Evolutionary conservation across 64 coral and sea anemone species (phyloP).

Genomic region (Orbicella faveolata): DNA sequence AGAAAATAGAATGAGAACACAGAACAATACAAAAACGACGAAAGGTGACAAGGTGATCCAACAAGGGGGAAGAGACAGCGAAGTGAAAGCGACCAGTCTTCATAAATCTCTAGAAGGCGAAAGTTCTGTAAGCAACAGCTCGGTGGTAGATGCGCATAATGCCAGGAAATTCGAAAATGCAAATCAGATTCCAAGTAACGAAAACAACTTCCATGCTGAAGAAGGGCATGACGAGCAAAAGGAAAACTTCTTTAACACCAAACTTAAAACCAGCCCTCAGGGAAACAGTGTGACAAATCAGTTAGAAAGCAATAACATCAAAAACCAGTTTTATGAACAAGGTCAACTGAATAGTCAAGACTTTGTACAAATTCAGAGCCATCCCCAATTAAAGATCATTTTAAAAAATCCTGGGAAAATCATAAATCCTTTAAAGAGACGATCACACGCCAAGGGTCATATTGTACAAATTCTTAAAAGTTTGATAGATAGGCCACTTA

Average conservation of each 20-base stretch:
- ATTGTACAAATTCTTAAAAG: constrained; percentile 20
- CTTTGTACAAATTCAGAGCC: background rate
- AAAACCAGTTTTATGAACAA: background rate
- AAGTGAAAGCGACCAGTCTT: background rate
- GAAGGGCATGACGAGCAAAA: background rate
- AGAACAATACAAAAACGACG: background rate
- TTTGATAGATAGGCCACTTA: constrained; percentile 1
- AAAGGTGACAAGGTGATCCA: background rate
- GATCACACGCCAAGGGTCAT: background rate
- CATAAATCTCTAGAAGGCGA: background rate
- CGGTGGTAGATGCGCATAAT: background rate
- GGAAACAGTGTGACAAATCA: background rate
- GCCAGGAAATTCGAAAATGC: background rate
- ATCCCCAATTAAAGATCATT: constrained; percentile 14
- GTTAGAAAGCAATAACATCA: background rate
- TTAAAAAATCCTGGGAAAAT: constrained; percentile 27
- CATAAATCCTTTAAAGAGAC: background rate
- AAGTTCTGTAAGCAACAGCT: background rate
- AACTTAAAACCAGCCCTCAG: background rate
- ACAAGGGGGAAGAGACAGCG: too few relatives aligned
- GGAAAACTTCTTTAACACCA: background rate
- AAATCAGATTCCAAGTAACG: background rate
- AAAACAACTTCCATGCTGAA: background rate
- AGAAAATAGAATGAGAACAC: background rate
- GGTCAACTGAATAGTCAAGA: background rate